These are phyloP conservation scores for Pycnomerus fuliginosus DNA, from an alignment of 2,888 invertebrate genomes.

Conservation along the genomic window DNA sequence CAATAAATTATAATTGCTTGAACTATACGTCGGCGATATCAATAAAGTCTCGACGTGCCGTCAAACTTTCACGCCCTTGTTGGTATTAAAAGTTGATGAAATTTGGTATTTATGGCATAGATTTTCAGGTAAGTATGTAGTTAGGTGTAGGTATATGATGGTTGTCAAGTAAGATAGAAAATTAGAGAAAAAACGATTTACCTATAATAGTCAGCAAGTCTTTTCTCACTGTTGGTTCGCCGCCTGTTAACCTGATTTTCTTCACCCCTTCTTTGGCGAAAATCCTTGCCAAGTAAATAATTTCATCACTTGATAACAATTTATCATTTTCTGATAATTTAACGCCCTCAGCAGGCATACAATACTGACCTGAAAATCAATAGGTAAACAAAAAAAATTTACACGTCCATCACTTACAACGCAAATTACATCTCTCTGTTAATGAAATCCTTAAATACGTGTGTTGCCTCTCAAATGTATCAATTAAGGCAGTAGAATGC, in stretches of 20 bases:
- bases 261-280: conserved; percentile 88
- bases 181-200: too few species aligned
- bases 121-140: too few species aligned
- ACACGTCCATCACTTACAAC: conserved; percentile 70
- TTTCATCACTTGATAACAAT: conserved; percentile 79
- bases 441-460: conserved; percentile 93
- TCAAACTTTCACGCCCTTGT: too few species aligned
- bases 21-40: too few species aligned
- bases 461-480: conserved; percentile 85
- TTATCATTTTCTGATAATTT: conserved; percentile 72
- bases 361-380: conserved; percentile 77
- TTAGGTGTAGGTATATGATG: too few species aligned
- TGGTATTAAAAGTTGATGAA: too few species aligned
- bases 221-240: conserved; percentile 89
- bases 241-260: conserved; percentile 95
- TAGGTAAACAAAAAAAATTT: not conserved
- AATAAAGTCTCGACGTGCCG: too few species aligned
- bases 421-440: conserved; percentile 93
- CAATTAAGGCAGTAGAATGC: conserved; percentile 65
- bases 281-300: conserved; percentile 72
- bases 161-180: too few species aligned
- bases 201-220: conserved; percentile 84
- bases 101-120: too few species aligned
- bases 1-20: too few species aligned
- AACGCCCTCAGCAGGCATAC: conserved; percentile 98